Base-by-base conservation (phyloP, 2,888 invertebrate species). In the Metopia argyrocephala region DNA sequence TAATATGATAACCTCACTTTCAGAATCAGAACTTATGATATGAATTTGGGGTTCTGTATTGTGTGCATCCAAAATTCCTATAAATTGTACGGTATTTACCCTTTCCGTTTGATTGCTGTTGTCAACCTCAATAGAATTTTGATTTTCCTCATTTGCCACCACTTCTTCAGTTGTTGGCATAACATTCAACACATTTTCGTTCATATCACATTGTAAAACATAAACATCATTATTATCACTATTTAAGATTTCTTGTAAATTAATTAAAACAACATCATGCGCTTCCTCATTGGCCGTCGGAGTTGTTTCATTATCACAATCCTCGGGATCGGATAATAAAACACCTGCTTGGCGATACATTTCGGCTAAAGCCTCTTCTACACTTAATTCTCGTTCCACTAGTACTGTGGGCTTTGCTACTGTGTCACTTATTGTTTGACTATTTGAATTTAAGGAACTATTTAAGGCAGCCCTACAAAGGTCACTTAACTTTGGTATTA, bases 381-480 rank as follows among this genome's bases (percentile, higher is more conserved):
- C 88, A 81, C 87, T 88, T 38, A 88, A 78, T 56, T 89, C 89
- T n/a, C 86, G 85, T 20, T 83, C 83, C 5, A 76, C 65, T 5
- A 80, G 20, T 5, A 48, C 21, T 18, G 73, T 57, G 46, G 76
- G 7, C 7, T 70, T 48, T 27, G 52, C 70, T 23, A 50, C 31
- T 59, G 45, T 71, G 61, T 25, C 57, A 56, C 25, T 25, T 71
- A 65, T 68, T 71, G 75, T 78, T 56, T n/a, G n/a, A n/a, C 48
- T 69, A 65, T 84, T 85, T 83, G 80, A 69, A 79, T 85, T 85
- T 84, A 83, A 90, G 87, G 89, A 89, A 89, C 89, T 90, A 87
- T 87, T 89, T 90, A 90, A 89, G 89, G 90, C 90, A 89, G 86
- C 87, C 87, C 89, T 89, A 87, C 90, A 90, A 90, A 90, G 90